Conservation (phyloP, 2,113 vertebrate species). For the Tor tambroides region DNA sequence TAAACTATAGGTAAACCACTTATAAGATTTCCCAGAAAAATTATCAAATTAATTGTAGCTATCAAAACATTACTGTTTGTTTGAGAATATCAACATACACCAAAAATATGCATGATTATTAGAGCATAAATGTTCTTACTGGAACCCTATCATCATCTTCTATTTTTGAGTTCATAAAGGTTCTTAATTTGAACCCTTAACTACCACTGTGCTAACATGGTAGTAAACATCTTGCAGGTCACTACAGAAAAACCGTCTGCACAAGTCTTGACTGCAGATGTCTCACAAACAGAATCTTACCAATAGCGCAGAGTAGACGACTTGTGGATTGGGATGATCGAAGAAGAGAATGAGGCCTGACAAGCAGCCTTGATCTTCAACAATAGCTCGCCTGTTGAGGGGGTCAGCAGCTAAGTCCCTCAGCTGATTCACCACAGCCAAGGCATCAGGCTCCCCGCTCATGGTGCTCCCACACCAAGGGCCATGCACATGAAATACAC, state of each 20-base stretch:
- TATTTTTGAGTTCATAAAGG: neutral
- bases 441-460: constrained; percentile 92
- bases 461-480: constrained; percentile 78
- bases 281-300: constrained; percentile 73
- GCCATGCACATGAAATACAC: constrained; percentile 73
- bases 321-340: constrained; percentile 92
- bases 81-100: neutral
- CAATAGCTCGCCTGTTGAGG: constrained; percentile 92
- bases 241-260: neutral
- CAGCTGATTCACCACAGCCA: constrained; percentile 96
- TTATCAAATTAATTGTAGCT: neutral
- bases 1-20: neutral
- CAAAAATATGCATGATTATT: neutral
- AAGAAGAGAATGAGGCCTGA: constrained; percentile 97
- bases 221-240: neutral
- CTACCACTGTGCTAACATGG: neutral
- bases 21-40: neutral
- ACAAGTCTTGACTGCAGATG: neutral
- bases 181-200: neutral
- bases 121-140: neutral
- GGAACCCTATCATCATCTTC: neutral
- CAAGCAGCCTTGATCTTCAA: constrained; percentile 96
- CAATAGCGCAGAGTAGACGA: constrained; percentile 95
- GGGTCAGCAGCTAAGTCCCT: constrained; percentile 96
- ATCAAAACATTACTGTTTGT: neutral